Base-by-base conservation (phyloP, 2,888 invertebrate species). In the Pandemis heparana region DNA sequence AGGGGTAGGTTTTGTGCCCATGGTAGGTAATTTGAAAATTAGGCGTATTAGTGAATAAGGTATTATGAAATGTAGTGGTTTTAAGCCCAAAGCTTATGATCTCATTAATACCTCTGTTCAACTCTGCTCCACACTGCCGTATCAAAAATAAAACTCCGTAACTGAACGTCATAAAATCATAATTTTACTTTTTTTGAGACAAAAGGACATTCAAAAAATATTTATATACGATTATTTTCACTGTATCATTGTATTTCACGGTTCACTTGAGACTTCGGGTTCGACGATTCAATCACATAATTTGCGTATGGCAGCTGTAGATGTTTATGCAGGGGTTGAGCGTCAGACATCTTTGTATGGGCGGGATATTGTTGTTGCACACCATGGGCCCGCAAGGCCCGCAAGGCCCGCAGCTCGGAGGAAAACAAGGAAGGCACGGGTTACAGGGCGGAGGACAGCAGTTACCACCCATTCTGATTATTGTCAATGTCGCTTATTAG, bases 251-350 rank as follows among this genome's bases (percentile, higher is more conserved):
- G 10, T 62, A 48, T 51, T 65, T 65, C 12, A 46, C n/a, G 10
- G 38, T 65, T 65, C 65, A 61, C 43, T 56, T 12, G 43, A 61
- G 65, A 61, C 43, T 62, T 56, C 38, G 60, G 23, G 38, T 73
- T 61, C 65, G 8, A 18, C 53, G 56, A 23, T 12, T 23, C 61
- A 51, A 53, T 83, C 83, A 94, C 89, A 92, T 87, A 46, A 94
- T 91, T 79, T 93, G 93, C n/a, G 93, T 94, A 73, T 90, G 81
- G 78, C 90, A 92, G 80, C 93, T 94, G 85, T 92, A 94, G 77
- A 94, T 92, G 76, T 94, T 92, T 82, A 94, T 93, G 80, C 91
- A 91, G 2, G 92, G 92, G 74, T 89, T 89, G 56, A 90, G 83
- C 39, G 85, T 84, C 72, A 85, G 86, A 71, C 82, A 81, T 71